Base-by-base conservation (phyloP, 2,888 invertebrate genomes). In the Mechanitis mazaeus region DNA sequence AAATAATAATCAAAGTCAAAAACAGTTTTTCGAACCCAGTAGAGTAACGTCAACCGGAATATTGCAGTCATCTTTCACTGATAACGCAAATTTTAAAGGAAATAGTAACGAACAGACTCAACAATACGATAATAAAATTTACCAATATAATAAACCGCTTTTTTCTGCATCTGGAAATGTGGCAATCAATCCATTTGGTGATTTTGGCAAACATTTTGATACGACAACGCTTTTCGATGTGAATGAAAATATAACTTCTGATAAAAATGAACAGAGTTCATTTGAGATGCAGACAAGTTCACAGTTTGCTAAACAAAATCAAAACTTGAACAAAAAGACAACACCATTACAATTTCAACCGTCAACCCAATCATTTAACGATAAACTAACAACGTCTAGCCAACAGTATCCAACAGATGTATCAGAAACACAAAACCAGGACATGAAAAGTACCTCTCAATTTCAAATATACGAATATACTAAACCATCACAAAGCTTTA, bases 131-230 rank as follows among this genome's bases (percentile, higher is more conserved):
- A 45, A 35, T 46, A 42, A 50, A 31, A 50, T 55, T 38, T 55
- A 61, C 54, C 54, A 65, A 67, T 59, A 68, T 65, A 45, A 20
- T 63, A 50, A 55, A 60, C 20, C 60, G 56, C 20, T 20, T 46
- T 60, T 56, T 33, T 64, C 67, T 20, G 55, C 60, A 35, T 54
- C 65, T 42, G 56, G 60, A 46, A 65, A 31, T 7, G 11, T 50
- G 31, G 50, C 11, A 50, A 50, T 31, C n/a, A 28, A 50, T 7
- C 31, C 28, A 50, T 3, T n/a, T 7, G 31, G 50, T 50, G 5
- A 50, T 7, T 2, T 31, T 9, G 31, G 9, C 2, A 9, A 28
- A 31, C 31, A 50, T 6, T 50, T 50, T 31, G 11, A 7, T 38
- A 53, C 11, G 38, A 11, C 35, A 42, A 35, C 9, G 28, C 28